A percentile compares a stretch with the other conserved stretches of the same genome.
Conservation (phyloP, 2,113 vertebrate species). For the Collichthys lucidus region DNA sequence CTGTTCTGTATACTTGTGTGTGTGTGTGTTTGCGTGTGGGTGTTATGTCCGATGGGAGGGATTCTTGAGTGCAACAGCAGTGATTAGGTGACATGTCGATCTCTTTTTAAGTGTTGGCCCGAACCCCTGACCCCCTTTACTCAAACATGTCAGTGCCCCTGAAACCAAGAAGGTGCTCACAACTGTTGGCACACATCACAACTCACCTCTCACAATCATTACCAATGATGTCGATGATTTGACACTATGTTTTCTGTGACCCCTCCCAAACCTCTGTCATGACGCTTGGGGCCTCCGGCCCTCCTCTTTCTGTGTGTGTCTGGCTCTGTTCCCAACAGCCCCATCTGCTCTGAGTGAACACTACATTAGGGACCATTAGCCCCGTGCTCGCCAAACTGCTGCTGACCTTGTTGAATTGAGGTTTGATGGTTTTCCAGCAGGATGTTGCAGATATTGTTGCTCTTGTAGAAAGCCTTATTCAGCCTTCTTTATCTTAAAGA, state of each 20-base stretch:
- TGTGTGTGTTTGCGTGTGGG: constrained; percentile 14
- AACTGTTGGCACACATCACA: constrained; percentile 48
- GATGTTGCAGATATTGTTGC: constrained; percentile 44
- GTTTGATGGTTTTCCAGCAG: constrained; percentile 49
- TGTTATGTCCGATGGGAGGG: constrained; percentile 45
- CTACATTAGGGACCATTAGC: constrained; percentile 74
- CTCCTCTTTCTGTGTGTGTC: constrained; percentile 41
- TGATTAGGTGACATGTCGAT: constrained; percentile 72
- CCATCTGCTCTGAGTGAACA: constrained; percentile 79
- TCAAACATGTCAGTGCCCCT: constrained; percentile 45
- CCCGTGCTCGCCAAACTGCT: constrained; percentile 51
- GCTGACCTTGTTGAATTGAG: constrained; percentile 52
- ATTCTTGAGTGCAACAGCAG: constrained; percentile 42
- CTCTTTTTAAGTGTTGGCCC: constrained; percentile 50
- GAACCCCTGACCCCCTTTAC: constrained; percentile 52
- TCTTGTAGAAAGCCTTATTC: constrained; percentile 14
- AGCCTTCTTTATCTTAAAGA: constrained; percentile 22
- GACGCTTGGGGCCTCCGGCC: constrained; percentile 45
- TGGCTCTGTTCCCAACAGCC: constrained; percentile 70
- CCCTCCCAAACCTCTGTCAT: constrained; percentile 25
- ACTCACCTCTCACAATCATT: constrained; percentile 57
- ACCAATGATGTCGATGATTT: constrained; percentile 63
- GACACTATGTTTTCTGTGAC: constrained; percentile 65
- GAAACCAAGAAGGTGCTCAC: constrained; percentile 11
- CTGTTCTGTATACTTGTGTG: constrained; percentile 22